A percentile compares a stretch with the other conserved stretches of the same genome.
These are phyloP conservation scores for Hypotaenidia philippensis DNA, from an alignment of 2,797 vertebrate genomes.

Conservation along the genomic window DNA sequence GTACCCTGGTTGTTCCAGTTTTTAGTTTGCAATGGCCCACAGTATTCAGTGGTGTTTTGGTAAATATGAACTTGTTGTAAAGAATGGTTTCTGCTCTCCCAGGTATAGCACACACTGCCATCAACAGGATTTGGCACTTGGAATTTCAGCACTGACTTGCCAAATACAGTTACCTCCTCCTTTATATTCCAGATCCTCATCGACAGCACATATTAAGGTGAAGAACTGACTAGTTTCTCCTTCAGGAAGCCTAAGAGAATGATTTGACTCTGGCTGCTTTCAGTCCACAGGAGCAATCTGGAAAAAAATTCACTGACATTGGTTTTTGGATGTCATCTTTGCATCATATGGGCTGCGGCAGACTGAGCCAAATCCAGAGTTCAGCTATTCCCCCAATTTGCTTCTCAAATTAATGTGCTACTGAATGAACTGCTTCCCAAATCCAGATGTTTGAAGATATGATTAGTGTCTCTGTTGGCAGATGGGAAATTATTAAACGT, in stretches of 20 bases:
- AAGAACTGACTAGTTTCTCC: not conserved
- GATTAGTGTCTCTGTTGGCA: slow-evolving; percentile 18
- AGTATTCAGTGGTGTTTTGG: not conserved
- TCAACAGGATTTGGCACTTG: not conserved
- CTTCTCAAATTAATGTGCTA: slow-evolving; percentile 41
- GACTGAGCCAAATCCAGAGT: not conserved
- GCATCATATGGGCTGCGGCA: not conserved
- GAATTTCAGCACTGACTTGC: not conserved
- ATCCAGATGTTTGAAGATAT: slow-evolving; percentile 53
- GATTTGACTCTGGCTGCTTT: slow-evolving; percentile 15
- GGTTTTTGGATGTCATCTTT: slow-evolving; percentile 55
- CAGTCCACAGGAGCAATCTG: slow-evolving; percentile 17
- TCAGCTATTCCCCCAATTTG: slow-evolving; percentile 31
- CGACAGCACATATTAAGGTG: not conserved
- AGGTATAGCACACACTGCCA: not conserved
- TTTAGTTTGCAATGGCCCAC: not conserved
- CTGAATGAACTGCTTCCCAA: slow-evolving; percentile 8
- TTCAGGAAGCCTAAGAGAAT: not conserved
- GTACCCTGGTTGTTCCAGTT: not conserved
- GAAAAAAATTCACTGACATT: slow-evolving; percentile 7
- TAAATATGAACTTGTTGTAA: not conserved
- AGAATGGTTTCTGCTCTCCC: not conserved
- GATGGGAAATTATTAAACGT: slow-evolving; percentile 46
- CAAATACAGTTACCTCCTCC: not conserved
- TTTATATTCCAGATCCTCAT: not conserved